These are phyloP conservation scores for Macquaria ambigua DNA, from an alignment of 2,113 vertebrate species.

Conservation along the genomic window DNA sequence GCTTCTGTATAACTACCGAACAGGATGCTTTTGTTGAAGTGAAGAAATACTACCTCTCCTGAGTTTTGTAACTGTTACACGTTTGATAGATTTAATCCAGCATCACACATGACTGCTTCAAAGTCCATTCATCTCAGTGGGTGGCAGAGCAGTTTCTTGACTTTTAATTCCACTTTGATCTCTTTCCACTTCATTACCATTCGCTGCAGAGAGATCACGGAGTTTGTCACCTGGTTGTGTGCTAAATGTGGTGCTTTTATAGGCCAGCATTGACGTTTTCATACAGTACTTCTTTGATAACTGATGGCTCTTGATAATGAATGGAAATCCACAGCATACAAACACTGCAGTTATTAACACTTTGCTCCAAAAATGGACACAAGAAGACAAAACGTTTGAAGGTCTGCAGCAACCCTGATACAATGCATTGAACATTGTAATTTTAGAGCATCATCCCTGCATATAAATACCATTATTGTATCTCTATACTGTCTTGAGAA, in stretches of 20 bases:
- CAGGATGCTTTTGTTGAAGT: neutral
- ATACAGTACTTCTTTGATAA: neutral
- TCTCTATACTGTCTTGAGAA: neutral
- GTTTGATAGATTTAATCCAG: constrained; percentile 23
- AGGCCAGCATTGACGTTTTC: neutral
- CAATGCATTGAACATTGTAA: neutral
- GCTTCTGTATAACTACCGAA: too few species aligned
- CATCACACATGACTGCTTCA: constrained; percentile 42
- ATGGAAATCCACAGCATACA: constrained; percentile 1
- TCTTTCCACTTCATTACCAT: constrained; percentile 42
- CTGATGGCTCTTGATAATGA: neutral
- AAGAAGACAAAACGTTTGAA: constrained; percentile 11
- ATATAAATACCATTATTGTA: neutral
- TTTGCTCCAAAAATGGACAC: neutral
- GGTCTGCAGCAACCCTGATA: neutral
- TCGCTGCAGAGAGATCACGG: constrained; percentile 12
- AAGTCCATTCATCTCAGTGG: constrained; percentile 41
- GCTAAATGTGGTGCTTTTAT: constrained; percentile 12
- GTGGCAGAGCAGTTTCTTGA: constrained; percentile 27
- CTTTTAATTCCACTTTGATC: constrained; percentile 55
- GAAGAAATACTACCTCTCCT: neutral
- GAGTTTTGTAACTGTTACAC: constrained; percentile 3
- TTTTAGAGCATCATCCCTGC: neutral
- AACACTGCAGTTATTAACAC: neutral
- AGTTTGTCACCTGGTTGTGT: constrained; percentile 39